Conservation (phyloP, 2,797 vertebrate species). For the Setipinna tenuifilis region DNA sequence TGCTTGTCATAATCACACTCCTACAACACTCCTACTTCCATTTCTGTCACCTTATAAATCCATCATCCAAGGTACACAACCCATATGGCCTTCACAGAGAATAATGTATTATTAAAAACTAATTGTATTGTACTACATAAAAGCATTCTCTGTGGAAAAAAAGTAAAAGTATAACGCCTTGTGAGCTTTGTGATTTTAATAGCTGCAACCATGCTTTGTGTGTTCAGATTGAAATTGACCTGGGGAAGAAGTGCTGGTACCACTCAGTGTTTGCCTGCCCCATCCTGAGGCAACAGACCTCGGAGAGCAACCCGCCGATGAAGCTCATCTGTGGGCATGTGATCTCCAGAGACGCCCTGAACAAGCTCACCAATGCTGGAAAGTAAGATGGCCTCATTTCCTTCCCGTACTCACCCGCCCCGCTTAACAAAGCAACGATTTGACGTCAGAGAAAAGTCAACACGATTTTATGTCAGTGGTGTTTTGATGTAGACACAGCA, state of each 20-base stretch:
- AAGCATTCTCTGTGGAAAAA: background rate
- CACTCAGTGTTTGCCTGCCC: slow-evolving; percentile 94
- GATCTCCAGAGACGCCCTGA: slow-evolving; percentile 92
- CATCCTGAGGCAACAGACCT: slow-evolving; percentile 90
- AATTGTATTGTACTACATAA: too few species aligned
- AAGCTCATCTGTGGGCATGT: slow-evolving; percentile 92
- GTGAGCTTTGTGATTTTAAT: too few species aligned
- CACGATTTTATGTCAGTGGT: too few species aligned
- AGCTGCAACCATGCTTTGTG: background rate
- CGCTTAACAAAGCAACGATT: background rate
- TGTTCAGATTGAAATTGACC: slow-evolving; percentile 87
- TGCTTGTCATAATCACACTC: background rate
- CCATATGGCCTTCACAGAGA: background rate
- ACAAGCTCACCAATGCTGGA: slow-evolving; percentile 91
- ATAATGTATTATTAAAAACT: background rate
- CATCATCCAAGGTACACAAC: background rate
- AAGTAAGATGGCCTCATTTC: slow-evolving; percentile 76
- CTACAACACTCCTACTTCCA: too few species aligned
- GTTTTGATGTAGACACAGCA: too few species aligned
- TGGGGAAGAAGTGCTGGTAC: slow-evolving; percentile 94
- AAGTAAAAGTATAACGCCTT: background rate
- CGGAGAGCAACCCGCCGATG: slow-evolving; percentile 92
- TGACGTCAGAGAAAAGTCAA: background rate
- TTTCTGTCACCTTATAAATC: background rate
- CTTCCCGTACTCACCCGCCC: background rate